A percentile compares a stretch with the other conserved stretches of the same genome.
phyloP scores from a whole-genome alignment of 2,888 invertebrate species.

The Adelphocoris suturalis region DNA sequence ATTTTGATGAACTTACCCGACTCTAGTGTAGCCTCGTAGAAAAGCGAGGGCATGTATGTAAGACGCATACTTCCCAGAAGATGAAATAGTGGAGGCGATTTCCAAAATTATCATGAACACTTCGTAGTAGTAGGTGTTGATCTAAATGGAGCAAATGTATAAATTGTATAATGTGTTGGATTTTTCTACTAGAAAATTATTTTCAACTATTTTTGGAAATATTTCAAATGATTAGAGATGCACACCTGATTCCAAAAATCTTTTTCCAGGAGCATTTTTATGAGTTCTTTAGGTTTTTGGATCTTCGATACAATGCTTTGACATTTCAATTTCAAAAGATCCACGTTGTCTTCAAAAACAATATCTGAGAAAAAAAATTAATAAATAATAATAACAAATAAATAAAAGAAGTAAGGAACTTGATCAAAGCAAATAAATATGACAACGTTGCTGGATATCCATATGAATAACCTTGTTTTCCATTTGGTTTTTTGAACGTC shows the following conservation, averaged over 20 bases:
- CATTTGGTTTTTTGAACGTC: constrained; percentile 71
- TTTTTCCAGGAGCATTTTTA: constrained; percentile 52
- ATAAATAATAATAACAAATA: neutral
- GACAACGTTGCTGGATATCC: neutral
- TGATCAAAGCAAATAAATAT: neutral
- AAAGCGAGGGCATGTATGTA: constrained; percentile 47
- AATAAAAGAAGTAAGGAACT: neutral
- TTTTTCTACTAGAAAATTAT: no score
- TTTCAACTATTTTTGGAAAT: no score
- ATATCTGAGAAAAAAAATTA: constrained; percentile 62
- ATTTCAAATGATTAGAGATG: neutral
- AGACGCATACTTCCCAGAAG: neutral
- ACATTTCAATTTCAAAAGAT: constrained; percentile 73
- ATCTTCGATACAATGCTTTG: constrained; percentile 73
- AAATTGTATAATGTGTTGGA: no score
- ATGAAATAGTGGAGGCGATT: constrained; percentile 74
- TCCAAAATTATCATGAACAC: constrained; percentile 79
- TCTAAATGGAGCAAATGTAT: constrained; percentile 76
- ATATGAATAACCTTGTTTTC: constrained; percentile 68
- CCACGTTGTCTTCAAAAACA: constrained; percentile 69
- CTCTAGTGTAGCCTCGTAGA: constrained; percentile 51
- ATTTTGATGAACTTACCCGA: constrained; percentile 41
- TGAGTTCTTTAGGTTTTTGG: constrained; percentile 66
- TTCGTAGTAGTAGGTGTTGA: constrained; percentile 81
- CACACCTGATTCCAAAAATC: constrained; percentile 63